Evolutionary conservation across 2,797 vertebrate species (phyloP), one percentile per base, ranked within the genome.

Genomic region (Enteromius paludinosus): DNA sequence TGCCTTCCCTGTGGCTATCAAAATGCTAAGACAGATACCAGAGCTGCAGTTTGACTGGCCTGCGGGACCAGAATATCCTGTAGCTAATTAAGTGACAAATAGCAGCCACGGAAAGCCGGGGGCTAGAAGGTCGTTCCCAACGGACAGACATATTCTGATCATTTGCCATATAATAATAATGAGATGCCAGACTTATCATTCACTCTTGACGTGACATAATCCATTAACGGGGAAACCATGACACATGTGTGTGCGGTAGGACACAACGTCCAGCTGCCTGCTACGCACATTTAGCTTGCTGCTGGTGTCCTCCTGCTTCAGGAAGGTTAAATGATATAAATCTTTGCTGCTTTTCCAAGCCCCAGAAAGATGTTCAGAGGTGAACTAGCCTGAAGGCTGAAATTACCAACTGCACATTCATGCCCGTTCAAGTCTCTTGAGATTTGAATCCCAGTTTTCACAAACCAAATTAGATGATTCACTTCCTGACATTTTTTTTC

Each of bases 71-170:
- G 75, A 83, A 79, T 81, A 85, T 78, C 84, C 68, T 85, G 79
- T 54, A 69, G 33, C 81, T 86, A 86, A 86, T 88, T 88, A 86
- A 84, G 82, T 82, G 83, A 84, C 83, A 86, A 84, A 88, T 79
- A 83, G 59, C 65, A 79, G 81, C 2, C 10, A 76, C 38, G 14
- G 73, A 78, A 85, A 83, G 80, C 87, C 74, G 56, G 66, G 75
- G 85, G 83, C 85, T 76, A 86, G 64, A 80, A 82, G 78, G 74
- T 81, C 54, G 10, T 85, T 65, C 80, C 79, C 41, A 61, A 79
- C 23, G 45, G 75, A 70, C 77, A 30, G 77, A 43, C 72, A 83
- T 61, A 84, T 80, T 86, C 52, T 47, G 33, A 76, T 75, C 71
- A 81, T 82, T 86, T 78, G 78, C 78, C 70, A 81, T 38, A 81